These are phyloP conservation scores for Coptotermes formosanus DNA, from an alignment of 1,140 invertebrate species.

Conservation along the genomic window DNA sequence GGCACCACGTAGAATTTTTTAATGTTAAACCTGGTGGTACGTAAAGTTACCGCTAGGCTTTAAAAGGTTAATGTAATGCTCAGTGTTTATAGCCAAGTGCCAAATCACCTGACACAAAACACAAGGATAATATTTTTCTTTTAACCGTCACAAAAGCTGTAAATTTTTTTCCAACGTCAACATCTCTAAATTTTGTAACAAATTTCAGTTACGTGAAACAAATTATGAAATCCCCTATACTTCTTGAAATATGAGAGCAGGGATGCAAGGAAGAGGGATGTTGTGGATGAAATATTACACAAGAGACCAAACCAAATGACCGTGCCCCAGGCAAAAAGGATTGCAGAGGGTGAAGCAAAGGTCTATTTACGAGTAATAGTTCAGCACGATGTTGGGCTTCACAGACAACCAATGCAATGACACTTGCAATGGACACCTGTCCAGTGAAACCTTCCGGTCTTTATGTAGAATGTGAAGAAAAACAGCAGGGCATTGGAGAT, in stretches of 20 bases:
- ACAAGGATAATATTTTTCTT: not conserved
- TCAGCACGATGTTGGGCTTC: not conserved
- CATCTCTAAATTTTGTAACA: not conserved
- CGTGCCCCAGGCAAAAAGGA: not conserved
- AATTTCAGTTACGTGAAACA: not conserved
- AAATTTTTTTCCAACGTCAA: not conserved
- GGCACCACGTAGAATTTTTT: too few species aligned
- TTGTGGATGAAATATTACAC: slow-evolving; percentile 12
- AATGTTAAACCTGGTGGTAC: too few species aligned
- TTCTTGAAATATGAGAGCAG: not conserved
- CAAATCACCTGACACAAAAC: not conserved
- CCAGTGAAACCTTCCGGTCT: not conserved
- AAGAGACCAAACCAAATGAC: not conserved
- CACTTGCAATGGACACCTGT: not conserved
- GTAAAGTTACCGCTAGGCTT: too few species aligned
- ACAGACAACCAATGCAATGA: not conserved
- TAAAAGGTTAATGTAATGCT: too few species aligned
- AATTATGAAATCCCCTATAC: not conserved
- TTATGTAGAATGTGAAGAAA: not conserved
- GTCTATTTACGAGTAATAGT: not conserved
- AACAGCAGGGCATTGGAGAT: not conserved
- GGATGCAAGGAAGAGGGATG: not conserved
- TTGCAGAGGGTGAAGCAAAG: not conserved
- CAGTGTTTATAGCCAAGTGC: not conserved
- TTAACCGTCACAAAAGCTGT: not conserved